Conservation (phyloP, 1,140 invertebrate genomes). For the Delia radicum region DNA sequence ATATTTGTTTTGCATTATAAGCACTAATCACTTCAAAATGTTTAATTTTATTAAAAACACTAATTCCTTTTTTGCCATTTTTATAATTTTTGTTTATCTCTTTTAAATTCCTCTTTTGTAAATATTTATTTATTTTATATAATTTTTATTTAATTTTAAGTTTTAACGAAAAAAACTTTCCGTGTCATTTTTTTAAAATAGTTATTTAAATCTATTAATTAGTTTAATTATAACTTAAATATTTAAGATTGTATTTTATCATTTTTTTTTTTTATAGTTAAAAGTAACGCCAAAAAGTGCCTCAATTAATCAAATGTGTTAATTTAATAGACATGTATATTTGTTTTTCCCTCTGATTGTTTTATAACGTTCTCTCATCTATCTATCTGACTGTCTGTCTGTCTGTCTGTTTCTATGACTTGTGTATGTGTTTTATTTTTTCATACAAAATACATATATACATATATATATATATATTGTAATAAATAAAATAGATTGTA, state of each 20-base stretch:
- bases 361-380: too few relatives aligned
- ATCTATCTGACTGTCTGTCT: neutral
- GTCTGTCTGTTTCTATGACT: neutral
- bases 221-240: constrained; percentile 3
- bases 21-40: too few relatives aligned
- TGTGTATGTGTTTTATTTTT: neutral
- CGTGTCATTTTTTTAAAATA: constrained; percentile 10
- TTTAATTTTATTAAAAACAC: neutral
- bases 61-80: neutral
- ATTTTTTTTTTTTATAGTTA: constrained; percentile 14
- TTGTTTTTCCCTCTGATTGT: neutral
- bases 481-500: neutral
- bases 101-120: neutral
- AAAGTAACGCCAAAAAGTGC: constrained; percentile 32
- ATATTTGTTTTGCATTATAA: too few relatives aligned
- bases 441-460: neutral
- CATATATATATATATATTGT: neutral
- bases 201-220: neutral
- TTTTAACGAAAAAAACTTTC: neutral
- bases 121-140: constrained; percentile 5
- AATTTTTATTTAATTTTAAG: constrained; percentile 8
- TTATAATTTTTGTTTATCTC: neutral
- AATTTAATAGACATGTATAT: neutral
- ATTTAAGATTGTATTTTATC: constrained; percentile 13
- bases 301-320: constrained; percentile 27